Evolutionary conservation across 2,888 invertebrate genomes (phyloP).

Genomic region (Petrolisthes cinctipes): DNA sequence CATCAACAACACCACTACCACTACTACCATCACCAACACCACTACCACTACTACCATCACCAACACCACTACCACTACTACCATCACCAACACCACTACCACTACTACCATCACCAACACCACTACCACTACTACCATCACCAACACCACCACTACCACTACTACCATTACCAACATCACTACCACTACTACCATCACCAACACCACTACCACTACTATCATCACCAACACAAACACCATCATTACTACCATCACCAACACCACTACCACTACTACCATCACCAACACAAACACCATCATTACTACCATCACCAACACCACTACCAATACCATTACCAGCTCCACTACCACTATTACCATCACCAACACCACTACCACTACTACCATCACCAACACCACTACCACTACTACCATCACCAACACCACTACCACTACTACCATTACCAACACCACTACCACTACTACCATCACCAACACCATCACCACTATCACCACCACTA

Average conservation of each 20-base stretch:
- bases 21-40: too few relatives aligned
- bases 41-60: too few relatives aligned
- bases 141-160: conserved; percentile 14
- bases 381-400: too few relatives aligned
- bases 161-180: too few relatives aligned
- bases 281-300: neutral
- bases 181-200: neutral
- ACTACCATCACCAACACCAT: too few relatives aligned
- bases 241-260: neutral
- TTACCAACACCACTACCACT: too few relatives aligned
- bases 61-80: conserved; percentile 5
- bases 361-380: neutral
- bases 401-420: neutral
- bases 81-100: neutral
- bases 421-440: conserved; percentile 10
- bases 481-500: neutral
- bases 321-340: neutral
- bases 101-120: neutral
- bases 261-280: neutral
- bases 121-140: too few relatives aligned
- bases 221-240: too few relatives aligned
- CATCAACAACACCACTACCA: too few relatives aligned
- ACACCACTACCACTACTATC: neutral
- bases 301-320: neutral
- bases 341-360: neutral